These are phyloP conservation scores for Tetranychus piercei DNA, from an alignment of 2,888 invertebrate species.

Conservation along the genomic window DNA sequence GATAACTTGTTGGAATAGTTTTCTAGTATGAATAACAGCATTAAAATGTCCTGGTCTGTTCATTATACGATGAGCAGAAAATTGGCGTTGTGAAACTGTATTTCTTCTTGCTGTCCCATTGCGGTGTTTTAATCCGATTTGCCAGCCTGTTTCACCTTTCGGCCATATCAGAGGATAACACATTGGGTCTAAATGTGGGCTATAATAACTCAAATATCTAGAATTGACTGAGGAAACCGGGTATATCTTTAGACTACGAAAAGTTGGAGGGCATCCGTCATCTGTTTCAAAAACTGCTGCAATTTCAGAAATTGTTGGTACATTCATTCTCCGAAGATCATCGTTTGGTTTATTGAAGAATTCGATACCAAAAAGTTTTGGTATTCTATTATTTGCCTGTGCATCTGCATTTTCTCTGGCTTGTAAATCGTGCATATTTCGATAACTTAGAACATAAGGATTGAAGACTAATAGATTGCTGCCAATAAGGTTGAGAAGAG, in stretches of 20 bases:
- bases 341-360: constrained; percentile 6
- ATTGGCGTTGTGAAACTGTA: not conserved
- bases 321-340: constrained; percentile 17
- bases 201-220: constrained; percentile 18
- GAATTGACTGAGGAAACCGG: not conserved
- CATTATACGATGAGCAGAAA: not conserved
- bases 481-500: too few species aligned
- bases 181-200: not conserved
- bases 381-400: too few species aligned
- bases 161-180: too few species aligned
- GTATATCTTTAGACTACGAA: constrained; percentile 23
- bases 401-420: not conserved
- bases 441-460: not conserved
- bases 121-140: not conserved
- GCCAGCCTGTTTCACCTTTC: constrained; percentile 20
- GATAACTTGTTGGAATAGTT: constrained; percentile 27
- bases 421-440: not conserved
- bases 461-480: too few species aligned
- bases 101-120: too few species aligned
- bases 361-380: constrained; percentile 1
- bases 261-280: constrained; percentile 24
- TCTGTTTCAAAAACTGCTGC: constrained; percentile 21
- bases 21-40: not conserved
- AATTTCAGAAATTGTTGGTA: constrained; percentile 11
- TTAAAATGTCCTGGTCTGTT: not conserved